Base-by-base conservation (phyloP, 2,888 invertebrate species). In the Napeogenes inachia region DNA sequence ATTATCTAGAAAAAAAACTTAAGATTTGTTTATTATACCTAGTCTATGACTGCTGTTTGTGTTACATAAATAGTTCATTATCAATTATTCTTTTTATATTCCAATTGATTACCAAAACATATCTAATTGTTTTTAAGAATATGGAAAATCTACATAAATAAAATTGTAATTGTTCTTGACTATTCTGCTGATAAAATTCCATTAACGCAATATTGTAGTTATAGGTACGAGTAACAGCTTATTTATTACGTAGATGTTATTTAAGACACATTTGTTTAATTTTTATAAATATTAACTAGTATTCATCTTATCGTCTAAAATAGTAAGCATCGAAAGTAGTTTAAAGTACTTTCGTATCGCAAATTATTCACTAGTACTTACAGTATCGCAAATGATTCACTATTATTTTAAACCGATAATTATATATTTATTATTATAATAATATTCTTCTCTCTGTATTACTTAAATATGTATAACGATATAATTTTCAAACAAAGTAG, bases 11-110 rank as follows among this genome's bases (percentile, higher is more conserved):
- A 76, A 73, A 71, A 73, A 66, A 81, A 84, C 83, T 84, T 86
- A 85, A 84, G 84, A 84, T 86, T 77, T 81, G 83, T 85, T 85
- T 84, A 85, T 84, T 85, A 86, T 83, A 30, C 30, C 2, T 8
- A 50, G n/a, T 30, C 50, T 30, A 21, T n/a, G 50, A 50, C 72
- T 65, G 59, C 60, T 65, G 61, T 59, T 66, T 68, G 54, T 63
- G 46, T 56, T 46, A 54, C 58, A 60, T 60, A 59, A 58, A 54
- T 57, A 59, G 61, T 57, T 35, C 42, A 42, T 42, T 42, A 10
- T 42, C 3, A 42, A 42, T 3, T 42, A 42, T 42, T 10, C 10
- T 42, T 10, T 10, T 10, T 8, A 42, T 42, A 42, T 33, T 35
- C 54, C 4, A 55, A 55, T 38, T 12, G 35, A 55, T 55, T 35